Evolutionary conservation across 2,888 invertebrate species (phyloP).

Genomic region (Nemapogon koenigi): DNA sequence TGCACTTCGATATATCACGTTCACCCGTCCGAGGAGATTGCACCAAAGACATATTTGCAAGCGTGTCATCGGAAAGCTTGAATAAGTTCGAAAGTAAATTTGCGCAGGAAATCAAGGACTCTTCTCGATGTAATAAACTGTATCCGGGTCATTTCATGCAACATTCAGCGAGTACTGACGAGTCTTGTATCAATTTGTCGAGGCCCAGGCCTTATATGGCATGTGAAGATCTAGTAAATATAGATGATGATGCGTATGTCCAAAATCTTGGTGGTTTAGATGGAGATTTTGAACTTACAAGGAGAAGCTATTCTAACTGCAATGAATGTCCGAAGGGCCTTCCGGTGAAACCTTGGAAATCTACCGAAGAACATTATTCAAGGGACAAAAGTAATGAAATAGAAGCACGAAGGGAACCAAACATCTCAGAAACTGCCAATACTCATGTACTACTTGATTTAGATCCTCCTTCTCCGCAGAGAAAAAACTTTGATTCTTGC

Average conservation of each 20-base stretch:
- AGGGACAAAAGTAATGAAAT: constrained; percentile 25
- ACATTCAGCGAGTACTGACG: background rate
- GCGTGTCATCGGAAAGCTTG: constrained; percentile 18
- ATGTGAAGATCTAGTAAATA: constrained; percentile 72
- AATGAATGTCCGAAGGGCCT: constrained; percentile 42
- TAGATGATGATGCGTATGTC: constrained; percentile 67
- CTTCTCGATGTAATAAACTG: background rate
- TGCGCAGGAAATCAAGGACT: constrained; percentile 1
- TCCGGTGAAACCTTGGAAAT: constrained; percentile 47
- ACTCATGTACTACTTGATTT: constrained; percentile 38
- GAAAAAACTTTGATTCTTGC: constrained; percentile 23
- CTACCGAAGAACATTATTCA: constrained; percentile 42
- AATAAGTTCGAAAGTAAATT: constrained; percentile 2
- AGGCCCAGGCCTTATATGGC: constrained; percentile 62
- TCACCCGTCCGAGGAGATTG: constrained; percentile 38
- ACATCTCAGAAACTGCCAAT: constrained; percentile 26
- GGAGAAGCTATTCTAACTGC: constrained; percentile 73
- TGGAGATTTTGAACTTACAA: constrained; percentile 45
- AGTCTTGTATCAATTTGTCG: constrained; percentile 11
- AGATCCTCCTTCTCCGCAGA: constrained; percentile 36
- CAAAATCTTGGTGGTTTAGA: constrained; percentile 37
- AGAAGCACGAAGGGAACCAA: constrained; percentile 10
- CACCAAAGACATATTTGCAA: constrained; percentile 41
- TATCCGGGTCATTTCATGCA: background rate
- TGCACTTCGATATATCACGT: constrained; percentile 34